Conservation (phyloP, 2,888 invertebrate genomes). For the Shargacucullia verbasci region DNA sequence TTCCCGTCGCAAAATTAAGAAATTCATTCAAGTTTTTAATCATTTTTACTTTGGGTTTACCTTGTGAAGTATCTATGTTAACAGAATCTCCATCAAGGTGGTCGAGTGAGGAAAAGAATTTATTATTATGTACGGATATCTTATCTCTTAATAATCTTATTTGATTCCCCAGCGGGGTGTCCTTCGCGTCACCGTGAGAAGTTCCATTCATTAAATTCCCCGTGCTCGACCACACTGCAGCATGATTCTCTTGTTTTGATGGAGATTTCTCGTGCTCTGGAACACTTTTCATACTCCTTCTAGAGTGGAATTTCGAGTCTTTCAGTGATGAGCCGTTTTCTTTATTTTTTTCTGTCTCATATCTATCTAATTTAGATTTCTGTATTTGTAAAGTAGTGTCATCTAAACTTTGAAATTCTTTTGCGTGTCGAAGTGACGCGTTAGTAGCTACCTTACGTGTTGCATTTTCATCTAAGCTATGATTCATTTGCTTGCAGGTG, state of each 20-base stretch:
- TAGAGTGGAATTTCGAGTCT: conserved; percentile 66
- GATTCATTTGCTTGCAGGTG: conserved; percentile 91
- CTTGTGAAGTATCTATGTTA: conserved; percentile 74
- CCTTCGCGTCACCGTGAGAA: conserved; percentile 67
- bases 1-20: conserved; percentile 92
- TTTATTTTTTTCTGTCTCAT: conserved; percentile 66
- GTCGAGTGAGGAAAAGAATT: conserved; percentile 89
- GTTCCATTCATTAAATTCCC: conserved; percentile 80
- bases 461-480: conserved; percentile 93
- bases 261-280: conserved; percentile 74
- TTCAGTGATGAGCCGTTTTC: conserved; percentile 62
- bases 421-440: conserved; percentile 85
- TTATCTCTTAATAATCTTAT: conserved; percentile 79
- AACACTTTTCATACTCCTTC: conserved; percentile 78
- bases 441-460: conserved; percentile 77
- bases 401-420: conserved; percentile 92
- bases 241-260: conserved; percentile 59
- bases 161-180: conserved; percentile 81
- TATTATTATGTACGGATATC: conserved; percentile 84
- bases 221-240: conserved; percentile 71
- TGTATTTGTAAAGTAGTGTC: conserved; percentile 86
- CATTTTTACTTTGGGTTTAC: conserved; percentile 81
- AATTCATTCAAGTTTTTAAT: conserved; percentile 96
- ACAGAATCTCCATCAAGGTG: conserved; percentile 81
- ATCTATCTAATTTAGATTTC: conserved; percentile 64